Conservation (phyloP, 2,113 vertebrate genomes). For the Antechinus flavipes region DNA sequence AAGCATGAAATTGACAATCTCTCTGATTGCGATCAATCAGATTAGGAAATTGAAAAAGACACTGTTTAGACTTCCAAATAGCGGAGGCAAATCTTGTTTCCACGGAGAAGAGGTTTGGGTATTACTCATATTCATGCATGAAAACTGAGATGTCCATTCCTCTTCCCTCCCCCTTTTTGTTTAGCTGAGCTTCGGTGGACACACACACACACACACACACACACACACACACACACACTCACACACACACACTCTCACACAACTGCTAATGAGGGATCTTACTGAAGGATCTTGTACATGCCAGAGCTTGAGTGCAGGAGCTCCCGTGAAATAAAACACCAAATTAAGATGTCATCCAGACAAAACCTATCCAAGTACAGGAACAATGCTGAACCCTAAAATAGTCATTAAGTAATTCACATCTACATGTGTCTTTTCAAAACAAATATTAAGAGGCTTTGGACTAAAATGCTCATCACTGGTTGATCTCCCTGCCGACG, state of each 20-base stretch:
- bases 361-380: slow-evolving; percentile 53
- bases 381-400: slow-evolving; percentile 30
- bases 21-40: slow-evolving; percentile 45
- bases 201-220: not conserved
- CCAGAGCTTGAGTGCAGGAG: slow-evolving; percentile 7
- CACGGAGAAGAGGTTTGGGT: not conserved
- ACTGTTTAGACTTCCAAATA: slow-evolving; percentile 35
- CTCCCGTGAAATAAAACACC: slow-evolving; percentile 60
- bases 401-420: slow-evolving; percentile 69
- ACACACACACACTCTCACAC: not conserved
- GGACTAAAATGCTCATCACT: slow-evolving; percentile 49
- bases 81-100: slow-evolving; percentile 58
- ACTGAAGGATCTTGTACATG: slow-evolving; percentile 56
- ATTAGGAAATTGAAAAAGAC: slow-evolving; percentile 64
- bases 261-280: slow-evolving; percentile 22
- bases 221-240: not conserved
- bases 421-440: slow-evolving; percentile 62
- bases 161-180: accelerated
- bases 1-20: slow-evolving; percentile 42
- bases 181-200: accelerated
- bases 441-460: slow-evolving; percentile 64
- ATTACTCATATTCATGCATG: not conserved
- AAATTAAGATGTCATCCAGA: slow-evolving; percentile 65
- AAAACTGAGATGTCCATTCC: not conserved
- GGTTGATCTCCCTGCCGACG: not conserved